A percentile compares a stretch with the other conserved stretches of the same genome.
Conservation (phyloP, 2,113 vertebrate species). For the Myanophis thanlyinensis region DNA sequence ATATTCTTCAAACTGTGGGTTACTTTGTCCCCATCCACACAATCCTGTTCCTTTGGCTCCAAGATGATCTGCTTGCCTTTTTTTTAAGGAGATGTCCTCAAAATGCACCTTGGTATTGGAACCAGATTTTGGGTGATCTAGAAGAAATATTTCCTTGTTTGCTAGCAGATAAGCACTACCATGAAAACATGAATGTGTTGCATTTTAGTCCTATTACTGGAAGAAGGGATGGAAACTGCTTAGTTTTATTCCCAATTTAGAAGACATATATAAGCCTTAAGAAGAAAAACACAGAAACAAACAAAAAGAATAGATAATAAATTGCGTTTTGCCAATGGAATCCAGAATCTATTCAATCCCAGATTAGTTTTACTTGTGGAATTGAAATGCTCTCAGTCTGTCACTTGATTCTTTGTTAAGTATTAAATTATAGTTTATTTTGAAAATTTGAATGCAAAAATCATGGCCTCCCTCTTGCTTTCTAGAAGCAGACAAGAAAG, state of each 20-base stretch:
- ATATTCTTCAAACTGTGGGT: not conserved
- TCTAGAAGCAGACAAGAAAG: constrained; percentile 62
- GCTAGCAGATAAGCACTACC: not conserved
- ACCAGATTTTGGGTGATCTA: not conserved
- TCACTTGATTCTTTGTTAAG: not conserved
- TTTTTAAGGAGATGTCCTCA: not conserved
- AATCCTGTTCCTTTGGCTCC: not conserved
- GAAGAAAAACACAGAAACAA: not conserved
- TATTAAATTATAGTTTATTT: not conserved
- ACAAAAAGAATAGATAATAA: not conserved
- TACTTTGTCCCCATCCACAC: not conserved
- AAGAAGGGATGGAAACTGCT: not conserved
- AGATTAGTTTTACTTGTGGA: not conserved
- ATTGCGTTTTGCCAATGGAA: not conserved
- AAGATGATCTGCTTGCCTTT: not conserved
- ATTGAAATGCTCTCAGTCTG: not conserved
- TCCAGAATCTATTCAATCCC: not conserved
- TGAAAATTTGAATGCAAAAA: not conserved
- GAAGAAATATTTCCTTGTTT: not conserved
- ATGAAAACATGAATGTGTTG: not conserved
- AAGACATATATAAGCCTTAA: not conserved
- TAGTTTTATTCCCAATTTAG: not conserved
- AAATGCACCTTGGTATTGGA: not conserved
- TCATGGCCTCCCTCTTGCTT: not conserved
- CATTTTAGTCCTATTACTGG: not conserved